Evolutionary conservation across 2,113 vertebrate genomes (phyloP), one percentile per base, ranked within the genome.

Genomic region (Lophotis ruficrista): DNA sequence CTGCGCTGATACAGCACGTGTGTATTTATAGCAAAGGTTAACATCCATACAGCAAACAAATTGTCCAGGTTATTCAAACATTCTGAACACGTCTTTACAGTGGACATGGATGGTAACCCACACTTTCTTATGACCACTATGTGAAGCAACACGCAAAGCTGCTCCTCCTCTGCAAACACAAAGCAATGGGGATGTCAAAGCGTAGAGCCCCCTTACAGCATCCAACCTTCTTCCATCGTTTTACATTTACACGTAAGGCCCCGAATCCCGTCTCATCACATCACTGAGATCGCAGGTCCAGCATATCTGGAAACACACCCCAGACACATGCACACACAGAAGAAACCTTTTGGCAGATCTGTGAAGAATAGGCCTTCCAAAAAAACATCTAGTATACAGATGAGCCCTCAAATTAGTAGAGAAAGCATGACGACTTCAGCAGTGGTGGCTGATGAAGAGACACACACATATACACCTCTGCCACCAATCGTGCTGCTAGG

Each of bases 381-480:
- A 86, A 89, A 96, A 87, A 97, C 98, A 98, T 98, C 98, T 97
- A 97, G 98, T 96, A 98, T 97, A 98, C 98, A 98, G 98, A 99
- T 98, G 99, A 99, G 98, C 96, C 98, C 98, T 98, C 99, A 98
- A 99, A 99, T 99, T 98, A 99, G 99, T 97, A 98, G 96, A 56
- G 97, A 97, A 98, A 98, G 93, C 68, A 84, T 78, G 96, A 98
- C 96, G 96, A 98, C 98, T 97, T 93, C 27, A 86, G 92, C 87
- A 77, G 94, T 91, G 92, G 97, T 97, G 97, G 97, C 97, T 98
- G 97, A 98, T 98, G 98, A 98, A 98, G 98, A 98, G 98, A 99
- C 97, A 97, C 97, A 86, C 95, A 96, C 97, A 97, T 96, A 97
- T 93, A 98, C 93, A 96, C 97, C 94, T 97, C 98, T 98, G 98